Evolutionary conservation across 2,797 vertebrate genomes (phyloP), one percentile per base, ranked within the genome.

Genomic region (Pangasius larnaudii): DNA sequence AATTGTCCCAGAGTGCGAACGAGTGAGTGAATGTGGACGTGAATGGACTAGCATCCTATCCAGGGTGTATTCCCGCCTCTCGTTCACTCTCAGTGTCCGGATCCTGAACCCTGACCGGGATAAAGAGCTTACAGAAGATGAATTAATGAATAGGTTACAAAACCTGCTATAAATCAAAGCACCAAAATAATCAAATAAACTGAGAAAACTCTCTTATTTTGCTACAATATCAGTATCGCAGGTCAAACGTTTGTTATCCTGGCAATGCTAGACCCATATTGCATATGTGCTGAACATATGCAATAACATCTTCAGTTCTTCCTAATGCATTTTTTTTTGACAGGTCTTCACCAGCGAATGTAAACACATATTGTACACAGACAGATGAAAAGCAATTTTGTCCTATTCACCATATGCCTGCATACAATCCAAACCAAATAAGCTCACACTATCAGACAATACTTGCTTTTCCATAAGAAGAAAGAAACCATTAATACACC

Each of bases 301-400:
- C 49, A 71, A 27, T 16, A 87, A 87, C 86, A 87, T 56, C 88
- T 85, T 75, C 51, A 56, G 22, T 22, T 56, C 18, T 19, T 19
- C 51, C 30, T 36, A 24, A 58, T 51, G 63, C 77, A 58, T 86
- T 91, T 67, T 46, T 65, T 88, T 85, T 51, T 75, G 85, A 79
- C 85, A 36, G 56, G 84, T 88, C 80, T 89, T 81, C 63, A 89
- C 63, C 58, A 63, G 71, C 71, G 78, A 59, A 81, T 80, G 67
- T 74, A 81, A 86, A 91, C 79, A 86, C 22, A 18, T 56, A n/a
- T 79, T 46, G 30, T 69, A 46, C 86, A 89, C 71, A 80, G 39
- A 49, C 36, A 59, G 42, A 27, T 39, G 11, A 85, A 74, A 77
- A 85, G 59, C 42, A 86, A 83, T 67, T 51, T 30, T 67, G 4